Evolutionary conservation across 2,797 vertebrate species (phyloP).

Genomic region (Pipistrellus pipistrellus): DNA sequence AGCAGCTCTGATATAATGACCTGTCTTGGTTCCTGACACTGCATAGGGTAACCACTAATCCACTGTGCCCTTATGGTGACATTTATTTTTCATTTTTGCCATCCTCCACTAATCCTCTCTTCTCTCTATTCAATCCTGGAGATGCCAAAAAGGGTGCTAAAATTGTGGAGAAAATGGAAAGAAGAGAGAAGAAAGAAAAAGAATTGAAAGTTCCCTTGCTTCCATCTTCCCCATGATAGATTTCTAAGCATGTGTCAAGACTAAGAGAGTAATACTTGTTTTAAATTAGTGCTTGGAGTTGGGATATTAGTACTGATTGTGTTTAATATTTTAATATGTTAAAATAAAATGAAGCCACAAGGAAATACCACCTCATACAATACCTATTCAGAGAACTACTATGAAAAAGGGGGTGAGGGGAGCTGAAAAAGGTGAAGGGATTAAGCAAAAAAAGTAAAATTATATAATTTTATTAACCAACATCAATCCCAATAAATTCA

Average conservation of each 20-base stretch:
- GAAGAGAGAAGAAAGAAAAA: neutral
- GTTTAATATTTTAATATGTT: neutral
- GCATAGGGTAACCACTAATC: neutral
- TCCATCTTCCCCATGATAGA: neutral
- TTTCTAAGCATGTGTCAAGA: neutral
- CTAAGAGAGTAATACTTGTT: neutral
- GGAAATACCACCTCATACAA: neutral
- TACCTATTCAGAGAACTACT: neutral
- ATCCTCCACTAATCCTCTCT: neutral
- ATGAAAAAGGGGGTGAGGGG: neutral
- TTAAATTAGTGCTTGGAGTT: neutral
- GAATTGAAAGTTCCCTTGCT: neutral
- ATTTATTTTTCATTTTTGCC: conserved; percentile 35
- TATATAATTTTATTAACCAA: neutral
- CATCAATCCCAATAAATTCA: neutral
- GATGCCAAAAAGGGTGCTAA: neutral
- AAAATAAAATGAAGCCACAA: conserved; percentile 23
- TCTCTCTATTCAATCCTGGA: neutral
- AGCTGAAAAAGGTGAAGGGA: neutral
- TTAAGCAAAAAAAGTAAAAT: neutral
- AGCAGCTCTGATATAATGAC: neutral
- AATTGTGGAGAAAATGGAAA: neutral
- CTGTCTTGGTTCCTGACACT: neutral
- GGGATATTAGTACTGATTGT: neutral
- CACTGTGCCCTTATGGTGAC: too few relatives aligned